Base-by-base conservation (phyloP, 2,113 vertebrate genomes). In the Pitta sordida region DNA sequence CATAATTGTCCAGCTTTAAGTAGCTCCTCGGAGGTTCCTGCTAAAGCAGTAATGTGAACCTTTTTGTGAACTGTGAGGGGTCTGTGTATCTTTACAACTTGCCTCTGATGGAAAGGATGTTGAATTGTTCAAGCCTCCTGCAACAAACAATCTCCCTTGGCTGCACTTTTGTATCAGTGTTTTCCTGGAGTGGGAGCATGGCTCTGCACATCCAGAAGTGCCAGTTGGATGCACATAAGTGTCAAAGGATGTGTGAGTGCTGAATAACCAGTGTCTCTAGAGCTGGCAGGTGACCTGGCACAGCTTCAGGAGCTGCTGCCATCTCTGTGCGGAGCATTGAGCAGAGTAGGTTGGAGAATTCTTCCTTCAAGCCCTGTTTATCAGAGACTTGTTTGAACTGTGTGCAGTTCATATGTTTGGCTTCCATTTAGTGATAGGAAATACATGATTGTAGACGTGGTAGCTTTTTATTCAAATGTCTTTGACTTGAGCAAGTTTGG, bases 281-380 rank as follows among this genome's bases (percentile, higher is more conserved):
- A 85, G 56, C 29, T 2, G 7, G 24, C 65, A 9, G 83, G 79
- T 93, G 85, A 93, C 82, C 79, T 95, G 93, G 96, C 85, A 41
- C 18, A 12, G 8, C 1, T 17, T 70, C 79, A 77, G 71, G 75
- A 90, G 36, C 74, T 88, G 70, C 85, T 96, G 82, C 88, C 46
- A 32, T 71, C 83, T 90, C 70, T 76, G 20, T 88, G 94, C 87
- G 90, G 21, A 80, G 81, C 67, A 55, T 36, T 84, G 81, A 83
- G 87, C 78, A 80, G 93, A 93, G 90, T 69, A 95, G 68, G 58
- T 85, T 83, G 0, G 6, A 92, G 78, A 93, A 73, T 73, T 87
- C 70, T 75, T 91, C 53, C 43, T 85, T 73, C 52, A n/a, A n/a
- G 46, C 27, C 22, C 17, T 83, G 22, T 79, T 89, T 84, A 62